Base-by-base conservation (phyloP, 2,888 invertebrate species). In the Polydrusus tereticollis region DNA sequence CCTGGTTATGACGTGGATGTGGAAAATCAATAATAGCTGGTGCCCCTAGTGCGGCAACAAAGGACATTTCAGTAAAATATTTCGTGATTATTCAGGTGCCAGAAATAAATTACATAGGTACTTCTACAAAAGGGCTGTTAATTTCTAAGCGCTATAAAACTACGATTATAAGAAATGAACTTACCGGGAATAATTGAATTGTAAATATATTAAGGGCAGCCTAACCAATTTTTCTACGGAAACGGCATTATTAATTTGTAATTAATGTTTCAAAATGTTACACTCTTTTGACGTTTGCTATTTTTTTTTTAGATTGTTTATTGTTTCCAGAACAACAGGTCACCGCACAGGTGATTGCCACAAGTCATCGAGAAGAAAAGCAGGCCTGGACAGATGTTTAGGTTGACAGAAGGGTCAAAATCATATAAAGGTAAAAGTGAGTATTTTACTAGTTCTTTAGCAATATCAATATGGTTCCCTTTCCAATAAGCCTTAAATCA, bases 21-120 rank as follows among this genome's bases (percentile, higher is more conserved):
- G 52, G 6, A 50, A 50, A 55, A 55, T 55, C 52, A 29, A 55
- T 55, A 55, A 16, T 1, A 36, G 4, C 6, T n/a, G n/a, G n/a
- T n/a, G n/a, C n/a, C n/a, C n/a, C n/a, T n/a, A n/a, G n/a, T n/a
- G 26, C 14, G 7, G 50, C 26, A 26, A 26, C 47, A 12, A 50
- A 50, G 26, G 12, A 50, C 23, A 50, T 50, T 7, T 5, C n/a
- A 29, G 14, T 55, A 29, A 8, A 7, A 1, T 23, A 10, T 47
- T 23, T 47, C 45, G 47, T 23, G 12, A 47, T 47, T 6, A 47
- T 47, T 3, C 21, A n/a, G 23, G 47, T 47, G 47, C 21, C 18
- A n/a, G n/a, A 18, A 21, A 45, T 36, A 43, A 45, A 10, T 43
- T 45, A 47, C n/a, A 12, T 12, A 5, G 21, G n/a, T n/a, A n/a